phyloP scores from a whole-genome alignment of 2,113 vertebrate genomes.

The Halcyon senegalensis region DNA sequence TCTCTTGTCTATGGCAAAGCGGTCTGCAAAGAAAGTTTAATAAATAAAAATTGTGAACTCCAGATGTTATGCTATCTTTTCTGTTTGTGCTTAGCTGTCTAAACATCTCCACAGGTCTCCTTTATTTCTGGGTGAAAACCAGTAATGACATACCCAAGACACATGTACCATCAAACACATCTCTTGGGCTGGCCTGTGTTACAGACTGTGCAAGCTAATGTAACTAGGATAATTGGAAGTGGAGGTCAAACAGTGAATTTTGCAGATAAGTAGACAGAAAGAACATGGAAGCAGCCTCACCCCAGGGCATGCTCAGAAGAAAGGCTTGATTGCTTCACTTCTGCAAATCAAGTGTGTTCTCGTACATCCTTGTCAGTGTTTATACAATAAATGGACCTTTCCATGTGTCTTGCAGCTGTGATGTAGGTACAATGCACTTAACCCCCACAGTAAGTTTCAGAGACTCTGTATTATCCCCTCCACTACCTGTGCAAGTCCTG shows the following conservation, averaged over 20 bases:
- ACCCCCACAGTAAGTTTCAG: neutral
- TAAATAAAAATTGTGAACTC: neutral
- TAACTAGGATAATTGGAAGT: neutral
- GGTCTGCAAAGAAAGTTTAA: neutral
- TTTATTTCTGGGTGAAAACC: neutral
- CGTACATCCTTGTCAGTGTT: neutral
- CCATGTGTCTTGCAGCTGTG: neutral
- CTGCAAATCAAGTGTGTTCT: neutral
- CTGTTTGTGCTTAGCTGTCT: neutral
- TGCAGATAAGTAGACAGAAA: neutral
- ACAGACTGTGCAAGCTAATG: neutral
- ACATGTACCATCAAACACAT: neutral
- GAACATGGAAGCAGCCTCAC: neutral
- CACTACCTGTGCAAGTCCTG: neutral
- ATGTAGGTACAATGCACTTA: neutral
- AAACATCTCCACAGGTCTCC: neutral
- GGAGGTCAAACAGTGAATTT: neutral
- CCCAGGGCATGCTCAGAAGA: neutral
- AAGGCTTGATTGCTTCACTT: neutral
- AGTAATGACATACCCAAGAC: neutral
- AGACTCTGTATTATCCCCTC: neutral
- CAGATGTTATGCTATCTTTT: neutral
- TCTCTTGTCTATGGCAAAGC: neutral
- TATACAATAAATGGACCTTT: neutral
- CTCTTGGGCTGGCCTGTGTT: neutral